Base-by-base conservation (phyloP, 2,797 vertebrate species). In the Onychomys arenicola region DNA sequence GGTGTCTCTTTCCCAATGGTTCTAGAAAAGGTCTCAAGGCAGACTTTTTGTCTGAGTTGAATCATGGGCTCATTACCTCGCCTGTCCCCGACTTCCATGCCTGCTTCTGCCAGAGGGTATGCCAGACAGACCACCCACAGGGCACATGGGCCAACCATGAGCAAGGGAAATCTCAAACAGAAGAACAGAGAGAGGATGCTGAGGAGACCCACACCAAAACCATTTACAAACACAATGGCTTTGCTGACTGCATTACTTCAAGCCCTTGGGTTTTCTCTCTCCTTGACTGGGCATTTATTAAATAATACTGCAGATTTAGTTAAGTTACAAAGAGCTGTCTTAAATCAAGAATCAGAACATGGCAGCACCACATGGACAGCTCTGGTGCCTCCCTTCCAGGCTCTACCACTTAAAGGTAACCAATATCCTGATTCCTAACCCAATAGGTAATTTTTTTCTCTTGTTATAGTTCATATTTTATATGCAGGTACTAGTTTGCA, bases 21-120 rank as follows among this genome's bases (percentile, higher is more conserved):
- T 95, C 69, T 61, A 78, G 85, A 25, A 78, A 75, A 95, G 9
- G 83, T 73, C 94, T 55, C 25, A 2, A 46, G 55, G 6, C 43
- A 61, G 65, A 89, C 1, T 81, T 67, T 4, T 32, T 29, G n/a
- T 89, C 89, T 82, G 78, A 75, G 43, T 78, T 55, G 8, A 27
- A 67, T 69, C 73, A 29, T 0, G 1, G 6, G 7, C 25, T 83
- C 4, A 5, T 37, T 40, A 13, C 40, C 93, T 49, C 88, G 81
- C 57, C 3, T 4, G 65, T 37, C 63, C 21, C 11, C 34, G 75
- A 40, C 25, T 76, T 78, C 29, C 0, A 0, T 0, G 2, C 37
- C 34, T 27, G 34, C 37, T 63, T 34, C 89, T 82, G 49, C 10
- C 59, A 32, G 29, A 75, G 57, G 40, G 29, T 43, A 27, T 32